Conservation (phyloP, 37 sponge, comb jelly and placozoan species). For the Ianthella basta region DNA sequence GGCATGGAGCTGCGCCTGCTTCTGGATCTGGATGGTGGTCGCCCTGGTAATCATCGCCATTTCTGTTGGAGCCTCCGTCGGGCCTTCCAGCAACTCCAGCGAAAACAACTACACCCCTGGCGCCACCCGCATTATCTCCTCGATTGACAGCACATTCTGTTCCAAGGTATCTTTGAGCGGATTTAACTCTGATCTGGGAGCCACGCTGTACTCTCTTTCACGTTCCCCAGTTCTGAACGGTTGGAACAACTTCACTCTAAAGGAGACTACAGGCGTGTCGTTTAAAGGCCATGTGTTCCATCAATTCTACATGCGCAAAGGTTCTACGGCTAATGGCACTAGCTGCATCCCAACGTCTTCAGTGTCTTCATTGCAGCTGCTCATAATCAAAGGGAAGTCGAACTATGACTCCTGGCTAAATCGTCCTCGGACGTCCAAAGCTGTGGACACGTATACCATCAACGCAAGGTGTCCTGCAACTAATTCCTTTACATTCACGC, state of each 20-base stretch:
- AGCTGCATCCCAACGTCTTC: neutral
- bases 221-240: neutral
- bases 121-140: neutral
- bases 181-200: neutral
- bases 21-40: conserved; percentile 5
- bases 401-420: conserved; percentile 11
- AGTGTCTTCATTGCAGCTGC: neutral
- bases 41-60: neutral
- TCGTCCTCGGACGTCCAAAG: neutral
- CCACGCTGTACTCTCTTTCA: neutral
- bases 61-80: neutral
- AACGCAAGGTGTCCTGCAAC: neutral
- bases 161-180: neutral
- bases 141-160: conserved; percentile 12
- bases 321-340: neutral
- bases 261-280: neutral
- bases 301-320: neutral
- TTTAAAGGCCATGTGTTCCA: neutral
- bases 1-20: neutral
- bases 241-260: conserved; percentile 2
- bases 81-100: neutral
- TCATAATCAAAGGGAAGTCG: neutral
- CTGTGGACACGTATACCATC: neutral
- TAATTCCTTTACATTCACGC: neutral
- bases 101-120: neutral